Conservation (phyloP, 1,140 invertebrate genomes). For the Neotoxoptera formosana region DNA sequence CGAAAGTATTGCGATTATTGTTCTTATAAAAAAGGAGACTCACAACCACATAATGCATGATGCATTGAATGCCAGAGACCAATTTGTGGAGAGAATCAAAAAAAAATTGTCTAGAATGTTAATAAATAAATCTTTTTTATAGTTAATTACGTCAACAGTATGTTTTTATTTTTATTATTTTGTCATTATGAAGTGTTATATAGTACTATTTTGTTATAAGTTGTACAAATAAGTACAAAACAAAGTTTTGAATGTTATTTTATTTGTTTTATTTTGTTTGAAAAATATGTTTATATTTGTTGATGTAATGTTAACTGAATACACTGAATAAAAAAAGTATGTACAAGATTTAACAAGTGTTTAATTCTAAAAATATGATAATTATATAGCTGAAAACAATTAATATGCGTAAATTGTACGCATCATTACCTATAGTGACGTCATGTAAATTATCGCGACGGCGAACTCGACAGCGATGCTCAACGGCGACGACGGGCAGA, state of each 20-base stretch:
- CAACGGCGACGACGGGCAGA: too few species aligned
- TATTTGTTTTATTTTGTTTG: background rate
- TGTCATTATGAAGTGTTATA: background rate
- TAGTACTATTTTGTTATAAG: background rate
- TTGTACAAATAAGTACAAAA: background rate
- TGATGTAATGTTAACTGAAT: background rate
- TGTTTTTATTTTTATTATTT: background rate
- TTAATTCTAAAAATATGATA: background rate
- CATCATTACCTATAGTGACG: background rate
- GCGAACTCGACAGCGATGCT: too few species aligned
- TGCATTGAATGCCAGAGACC: conserved; percentile 47
- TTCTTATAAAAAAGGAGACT: conserved; percentile 57
- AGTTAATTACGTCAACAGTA: background rate
- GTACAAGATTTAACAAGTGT: background rate
- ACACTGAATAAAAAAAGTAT: background rate
- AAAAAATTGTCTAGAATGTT: conserved; percentile 55
- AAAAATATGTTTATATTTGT: conserved; percentile 13
- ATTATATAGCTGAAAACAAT: background rate
- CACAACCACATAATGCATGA: conserved; percentile 58
- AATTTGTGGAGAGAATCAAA: conserved; percentile 51
- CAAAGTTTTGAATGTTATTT: background rate
- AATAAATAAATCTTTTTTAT: background rate
- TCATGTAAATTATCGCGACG: too few species aligned
- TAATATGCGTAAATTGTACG: conserved; percentile 15
- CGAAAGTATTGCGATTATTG: conserved; percentile 58